These are phyloP conservation scores for Muscidifurax raptorellus DNA, from an alignment of 1,140 invertebrate genomes.

Conservation along the genomic window DNA sequence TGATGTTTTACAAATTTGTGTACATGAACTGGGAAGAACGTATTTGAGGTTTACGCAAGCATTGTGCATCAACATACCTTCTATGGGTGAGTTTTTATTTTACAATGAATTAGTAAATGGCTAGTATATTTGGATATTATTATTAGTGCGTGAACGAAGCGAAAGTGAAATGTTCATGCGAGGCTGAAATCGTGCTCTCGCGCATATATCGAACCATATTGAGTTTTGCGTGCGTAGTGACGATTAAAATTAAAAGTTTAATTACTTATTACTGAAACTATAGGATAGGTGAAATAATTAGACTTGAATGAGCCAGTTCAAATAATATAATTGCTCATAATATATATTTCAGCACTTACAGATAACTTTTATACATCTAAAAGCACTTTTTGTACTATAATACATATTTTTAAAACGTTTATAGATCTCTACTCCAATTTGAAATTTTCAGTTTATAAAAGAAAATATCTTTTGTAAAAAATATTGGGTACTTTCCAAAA, in stretches of 20 bases:
- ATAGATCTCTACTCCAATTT: constrained; percentile 41
- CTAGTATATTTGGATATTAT: too few species aligned
- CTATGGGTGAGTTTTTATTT: constrained; percentile 84
- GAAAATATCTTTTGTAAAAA: constrained; percentile 44
- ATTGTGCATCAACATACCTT: constrained; percentile 94
- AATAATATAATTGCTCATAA: constrained; percentile 46
- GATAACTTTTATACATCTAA: constrained; percentile 48
- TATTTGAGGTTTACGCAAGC: constrained; percentile 92
- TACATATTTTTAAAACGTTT: constrained; percentile 49
- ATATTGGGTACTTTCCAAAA: constrained; percentile 43
- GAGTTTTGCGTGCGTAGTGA: too few species aligned
- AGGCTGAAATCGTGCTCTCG: too few species aligned
- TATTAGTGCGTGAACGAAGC: too few species aligned
- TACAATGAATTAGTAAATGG: too few species aligned
- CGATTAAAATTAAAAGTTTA: too few species aligned
- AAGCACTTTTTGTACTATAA: constrained; percentile 52
- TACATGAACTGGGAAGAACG: constrained; percentile 95
- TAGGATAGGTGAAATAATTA: background rate
- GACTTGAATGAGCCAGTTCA: constrained; percentile 32
- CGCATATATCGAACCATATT: too few species aligned
- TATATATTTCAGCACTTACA: constrained; percentile 47
- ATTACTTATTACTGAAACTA: background rate
- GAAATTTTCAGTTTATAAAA: constrained; percentile 38
- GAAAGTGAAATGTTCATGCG: too few species aligned
- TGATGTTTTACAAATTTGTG: constrained; percentile 96